phyloP scores from a whole-genome alignment of 2,797 vertebrate species.

The Sparidentex hasta region DNA sequence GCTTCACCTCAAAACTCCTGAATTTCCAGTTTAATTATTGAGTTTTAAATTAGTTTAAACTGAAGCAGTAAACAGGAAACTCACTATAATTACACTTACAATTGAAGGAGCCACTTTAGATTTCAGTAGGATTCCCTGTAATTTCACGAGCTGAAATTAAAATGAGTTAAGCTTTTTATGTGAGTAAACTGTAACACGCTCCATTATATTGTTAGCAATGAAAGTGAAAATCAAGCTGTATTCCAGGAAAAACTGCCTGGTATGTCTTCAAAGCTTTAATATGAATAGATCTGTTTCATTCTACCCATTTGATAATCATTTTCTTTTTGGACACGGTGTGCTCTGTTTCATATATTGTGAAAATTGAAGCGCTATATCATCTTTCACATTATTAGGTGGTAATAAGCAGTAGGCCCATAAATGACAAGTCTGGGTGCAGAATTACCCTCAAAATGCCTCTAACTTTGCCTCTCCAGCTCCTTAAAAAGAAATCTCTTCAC shows the following conservation, averaged over 20 bases:
- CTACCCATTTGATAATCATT: conserved; percentile 35
- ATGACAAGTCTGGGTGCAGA: conserved; percentile 48
- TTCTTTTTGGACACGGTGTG: conserved; percentile 27
- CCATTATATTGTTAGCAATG: conserved; percentile 13
- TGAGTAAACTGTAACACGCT: background rate
- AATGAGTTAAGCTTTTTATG: conserved; percentile 18
- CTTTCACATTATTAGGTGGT: conserved; percentile 38
- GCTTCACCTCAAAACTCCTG: background rate
- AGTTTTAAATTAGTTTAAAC: conserved; percentile 31
- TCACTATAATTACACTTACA: conserved; percentile 9
- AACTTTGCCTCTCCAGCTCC: conserved; percentile 40
- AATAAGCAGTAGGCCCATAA: conserved; percentile 43
- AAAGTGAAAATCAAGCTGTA: conserved; percentile 8
- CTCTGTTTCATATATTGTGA: conserved; percentile 35
- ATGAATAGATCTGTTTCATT: conserved; percentile 16
- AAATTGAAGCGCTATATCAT: conserved; percentile 31
- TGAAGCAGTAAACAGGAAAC: conserved; percentile 26
- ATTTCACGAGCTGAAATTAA: conserved; percentile 20
- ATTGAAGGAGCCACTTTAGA: background rate
- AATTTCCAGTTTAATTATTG: background rate
- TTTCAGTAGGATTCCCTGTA: background rate
- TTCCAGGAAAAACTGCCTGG: conserved; percentile 11
- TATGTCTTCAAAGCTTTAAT: conserved; percentile 11
- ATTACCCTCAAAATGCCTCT: conserved; percentile 49
- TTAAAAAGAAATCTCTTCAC: conserved; percentile 48